These are phyloP conservation scores for Prionailurus bengalensis DNA, from an alignment of 2,113 vertebrate species.

Conservation along the genomic window DNA sequence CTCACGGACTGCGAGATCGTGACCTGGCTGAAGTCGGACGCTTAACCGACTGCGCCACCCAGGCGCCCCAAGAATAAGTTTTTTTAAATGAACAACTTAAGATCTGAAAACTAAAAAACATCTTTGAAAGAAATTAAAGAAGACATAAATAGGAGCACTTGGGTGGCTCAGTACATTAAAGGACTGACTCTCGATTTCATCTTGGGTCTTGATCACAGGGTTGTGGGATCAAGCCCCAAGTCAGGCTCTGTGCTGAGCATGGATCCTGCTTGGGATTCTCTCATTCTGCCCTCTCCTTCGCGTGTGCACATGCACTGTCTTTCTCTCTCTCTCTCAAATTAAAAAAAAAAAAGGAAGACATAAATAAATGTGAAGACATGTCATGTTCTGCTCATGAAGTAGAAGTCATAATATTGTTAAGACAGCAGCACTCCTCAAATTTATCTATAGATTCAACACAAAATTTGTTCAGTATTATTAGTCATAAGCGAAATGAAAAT, in stretches of 20 bases:
- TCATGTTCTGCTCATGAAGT: not conserved
- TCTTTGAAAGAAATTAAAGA: conserved; percentile 36
- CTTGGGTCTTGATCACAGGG: no score
- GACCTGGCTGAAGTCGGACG: no score
- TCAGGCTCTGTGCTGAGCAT: no score
- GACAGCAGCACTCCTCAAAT: not conserved
- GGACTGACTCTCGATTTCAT: no score
- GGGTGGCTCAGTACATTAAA: no score
- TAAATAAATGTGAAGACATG: not conserved
- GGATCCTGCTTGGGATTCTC: no score
- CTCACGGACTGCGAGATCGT: no score
- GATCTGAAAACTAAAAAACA: not conserved
- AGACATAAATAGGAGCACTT: not conserved
- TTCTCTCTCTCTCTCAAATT: no score
- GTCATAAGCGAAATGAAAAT: conserved; percentile 13
- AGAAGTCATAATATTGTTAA: conserved; percentile 2
- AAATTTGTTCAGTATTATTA: not conserved
- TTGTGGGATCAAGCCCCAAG: no score
- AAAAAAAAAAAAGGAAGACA: not conserved
- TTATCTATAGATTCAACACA: conserved; percentile 8
- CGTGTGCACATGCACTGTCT: no score
- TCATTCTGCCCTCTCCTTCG: no score
- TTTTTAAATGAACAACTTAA: conserved; percentile 24
- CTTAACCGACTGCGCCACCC: no score
- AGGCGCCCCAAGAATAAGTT: not conserved